Conservation (phyloP, 1,140 invertebrate genomes). For the Aethina tumida region DNA sequence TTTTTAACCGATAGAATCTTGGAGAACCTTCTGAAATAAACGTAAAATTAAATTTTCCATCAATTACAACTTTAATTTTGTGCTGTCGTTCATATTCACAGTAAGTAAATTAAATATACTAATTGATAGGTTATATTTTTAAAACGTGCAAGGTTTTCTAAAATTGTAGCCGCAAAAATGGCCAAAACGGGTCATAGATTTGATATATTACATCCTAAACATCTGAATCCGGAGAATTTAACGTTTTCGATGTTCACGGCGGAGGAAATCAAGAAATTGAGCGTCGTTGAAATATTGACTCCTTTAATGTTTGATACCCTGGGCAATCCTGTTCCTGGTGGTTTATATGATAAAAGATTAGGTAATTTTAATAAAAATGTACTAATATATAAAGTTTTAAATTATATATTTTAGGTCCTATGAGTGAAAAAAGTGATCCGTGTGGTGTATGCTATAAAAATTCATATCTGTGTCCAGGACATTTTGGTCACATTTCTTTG, state of each 20-base stretch:
- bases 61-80: too few species aligned
- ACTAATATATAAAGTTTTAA: slow-evolving; percentile 2
- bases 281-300: slow-evolving; percentile 77
- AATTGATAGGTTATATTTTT: too few species aligned
- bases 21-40: too few species aligned
- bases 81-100: too few species aligned
- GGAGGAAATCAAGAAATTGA: slow-evolving; percentile 79
- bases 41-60: too few species aligned
- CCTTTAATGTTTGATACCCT: slow-evolving; percentile 75
- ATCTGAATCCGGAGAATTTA: slow-evolving; percentile 41
- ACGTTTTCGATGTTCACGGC: slow-evolving; percentile 62
- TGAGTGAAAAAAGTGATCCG: slow-evolving; percentile 49
- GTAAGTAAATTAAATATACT: too few species aligned
- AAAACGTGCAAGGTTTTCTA: too few species aligned
- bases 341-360: slow-evolving; percentile 76
- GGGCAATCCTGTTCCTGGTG: slow-evolving; percentile 70
- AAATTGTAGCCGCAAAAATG: too few species aligned
- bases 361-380: slow-evolving; percentile 38
- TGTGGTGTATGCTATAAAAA: slow-evolving; percentile 76
- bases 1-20: too few species aligned
- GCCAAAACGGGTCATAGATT: neutral
- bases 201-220: slow-evolving; percentile 7
- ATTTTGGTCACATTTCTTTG: slow-evolving; percentile 92
- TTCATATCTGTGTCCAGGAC: slow-evolving; percentile 71
- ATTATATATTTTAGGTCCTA: slow-evolving; percentile 42